These are phyloP conservation scores for Sapayoa aenigma DNA, from an alignment of 2,113 vertebrate genomes.

Conservation along the genomic window DNA sequence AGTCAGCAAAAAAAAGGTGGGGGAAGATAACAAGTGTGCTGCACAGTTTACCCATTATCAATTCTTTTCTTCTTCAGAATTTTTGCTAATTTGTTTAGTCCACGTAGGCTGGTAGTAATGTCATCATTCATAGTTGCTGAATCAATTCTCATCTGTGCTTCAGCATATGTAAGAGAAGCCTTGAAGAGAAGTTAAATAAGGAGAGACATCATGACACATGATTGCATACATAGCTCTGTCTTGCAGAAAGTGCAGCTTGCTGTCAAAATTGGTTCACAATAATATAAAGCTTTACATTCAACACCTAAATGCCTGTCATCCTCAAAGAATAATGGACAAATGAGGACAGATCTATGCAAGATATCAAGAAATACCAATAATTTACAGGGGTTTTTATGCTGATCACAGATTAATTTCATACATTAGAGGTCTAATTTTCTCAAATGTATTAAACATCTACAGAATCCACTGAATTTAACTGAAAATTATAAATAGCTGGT, in stretches of 20 bases:
- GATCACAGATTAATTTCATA: not conserved
- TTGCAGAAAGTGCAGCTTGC: not conserved
- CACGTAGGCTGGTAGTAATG: constrained; percentile 85
- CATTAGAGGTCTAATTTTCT: not conserved
- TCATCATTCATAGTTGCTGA: constrained; percentile 85
- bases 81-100: constrained; percentile 92
- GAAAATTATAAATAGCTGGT: not conserved
- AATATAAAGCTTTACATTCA: not conserved
- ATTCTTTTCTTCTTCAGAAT: constrained; percentile 88
- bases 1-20: not conserved
- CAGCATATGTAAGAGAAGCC: constrained; percentile 95
- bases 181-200: constrained; percentile 46
- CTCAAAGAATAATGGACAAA: not conserved
- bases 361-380: not conserved
- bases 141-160: constrained; percentile 97
- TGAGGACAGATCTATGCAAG: not conserved
- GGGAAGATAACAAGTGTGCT: not conserved
- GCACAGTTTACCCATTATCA: constrained; percentile 83
- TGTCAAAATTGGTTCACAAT: not conserved
- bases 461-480: not conserved
- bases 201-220: not conserved
- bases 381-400: not conserved
- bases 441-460: not conserved
- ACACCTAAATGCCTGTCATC: not conserved
- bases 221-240: not conserved